Base-by-base conservation (phyloP, 1,140 invertebrate genomes). In the Dryas iulia region DNA sequence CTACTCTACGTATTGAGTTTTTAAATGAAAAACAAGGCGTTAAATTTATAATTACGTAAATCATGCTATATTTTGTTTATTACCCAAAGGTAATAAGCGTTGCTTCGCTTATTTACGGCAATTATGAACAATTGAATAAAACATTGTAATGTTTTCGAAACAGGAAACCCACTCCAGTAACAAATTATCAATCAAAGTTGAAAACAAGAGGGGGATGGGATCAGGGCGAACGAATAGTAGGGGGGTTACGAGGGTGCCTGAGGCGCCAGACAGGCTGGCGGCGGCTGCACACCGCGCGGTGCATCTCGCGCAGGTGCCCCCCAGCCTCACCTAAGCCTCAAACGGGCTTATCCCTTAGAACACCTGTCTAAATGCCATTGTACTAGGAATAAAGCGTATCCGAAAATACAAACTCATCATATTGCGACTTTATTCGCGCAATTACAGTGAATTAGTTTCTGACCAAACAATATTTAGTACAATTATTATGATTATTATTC, bases 161-260 rank as follows among this genome's bases (percentile, higher is more conserved):
- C 61, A 66, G 64, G 72, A 76, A 82, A 84, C 84, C 79, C 81
- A 86, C 78, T 86, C 76, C 83, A 84, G 84, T 89, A 90, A 87
- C 82, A 88, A 89, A 90, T 89, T 90, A 90, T 90, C 83, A 89
- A 90, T 90, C 88, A 90, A 87, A 89, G 85, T 89, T 89, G 79
- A 89, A 90, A 90, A 90, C 86, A 90, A 86, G 82, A 72, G 73
- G 71, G 77, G 70, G 79, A 79, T 79, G 74, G 56, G 72, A 65
- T 78, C 67, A 77, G 70, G 71, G 69, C 57, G 63, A 23, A 66
- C 59, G 73, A 47, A 59, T 64, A 58, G 66, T 52, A 68, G 57
- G 10, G 67, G 39, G 33, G 63, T 35, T 68, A 72, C 35, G 12
- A 60, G 59, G 60, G 65, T 70, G 69, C 26, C 67, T 47, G 47